These are phyloP conservation scores for Pipistrellus pygmaeus DNA, from an alignment of 2,797 vertebrate genomes.

Conservation along the genomic window DNA sequence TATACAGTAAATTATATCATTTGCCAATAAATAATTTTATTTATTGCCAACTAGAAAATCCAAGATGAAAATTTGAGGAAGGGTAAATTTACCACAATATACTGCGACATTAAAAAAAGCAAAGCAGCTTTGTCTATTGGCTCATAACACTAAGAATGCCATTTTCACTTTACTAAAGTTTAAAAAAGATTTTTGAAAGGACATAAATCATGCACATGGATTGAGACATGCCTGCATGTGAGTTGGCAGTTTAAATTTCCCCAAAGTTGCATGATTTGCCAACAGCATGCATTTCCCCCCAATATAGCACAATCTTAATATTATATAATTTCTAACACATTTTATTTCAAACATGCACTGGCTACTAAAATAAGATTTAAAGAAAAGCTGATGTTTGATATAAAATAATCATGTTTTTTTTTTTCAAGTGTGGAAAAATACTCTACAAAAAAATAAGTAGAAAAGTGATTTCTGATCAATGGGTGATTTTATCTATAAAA, in stretches of 20 bases:
- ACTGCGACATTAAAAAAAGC: conserved; percentile 36
- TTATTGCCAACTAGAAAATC: conserved; percentile 56
- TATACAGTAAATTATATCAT: conserved; percentile 52
- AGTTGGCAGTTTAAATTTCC: conserved; percentile 41
- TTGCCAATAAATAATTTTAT: conserved; percentile 68
- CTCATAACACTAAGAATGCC: conserved; percentile 50
- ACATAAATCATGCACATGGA: conserved; percentile 54
- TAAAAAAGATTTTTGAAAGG: conserved; percentile 53
- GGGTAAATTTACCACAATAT: conserved; percentile 13
- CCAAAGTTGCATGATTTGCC: conserved; percentile 50
- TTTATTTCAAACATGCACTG: conserved; percentile 78
- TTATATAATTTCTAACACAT: conserved; percentile 70
- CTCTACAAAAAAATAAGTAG: conserved; percentile 90
- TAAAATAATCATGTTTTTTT: conserved; percentile 86
- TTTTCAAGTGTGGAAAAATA: conserved; percentile 89
- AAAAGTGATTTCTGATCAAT: conserved; percentile 89
- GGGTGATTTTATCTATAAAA: conserved; percentile 87
- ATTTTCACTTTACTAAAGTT: conserved; percentile 58
- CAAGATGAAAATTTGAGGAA: conserved; percentile 5
- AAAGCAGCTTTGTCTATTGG: conserved; percentile 56
- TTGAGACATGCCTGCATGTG: conserved; percentile 34
- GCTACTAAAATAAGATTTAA: conserved; percentile 85
- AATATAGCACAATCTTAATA: conserved; percentile 65
- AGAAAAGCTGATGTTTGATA: conserved; percentile 87
- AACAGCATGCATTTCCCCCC: conserved; percentile 67